These are phyloP conservation scores for Microtus ochrogaster DNA, from an alignment of 2,113 vertebrate species.

Conservation along the genomic window DNA sequence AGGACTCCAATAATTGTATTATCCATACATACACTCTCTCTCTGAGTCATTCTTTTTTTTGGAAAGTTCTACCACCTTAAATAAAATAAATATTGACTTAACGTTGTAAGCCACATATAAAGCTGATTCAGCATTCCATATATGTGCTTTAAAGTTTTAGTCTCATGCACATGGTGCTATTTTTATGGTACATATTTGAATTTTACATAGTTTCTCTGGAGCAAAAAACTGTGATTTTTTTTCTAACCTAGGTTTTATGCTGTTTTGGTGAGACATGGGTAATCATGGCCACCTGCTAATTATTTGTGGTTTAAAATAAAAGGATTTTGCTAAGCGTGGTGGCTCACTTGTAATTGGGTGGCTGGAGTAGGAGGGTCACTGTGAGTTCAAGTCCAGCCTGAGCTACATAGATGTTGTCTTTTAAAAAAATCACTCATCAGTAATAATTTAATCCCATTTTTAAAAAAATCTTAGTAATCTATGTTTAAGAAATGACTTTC, in stretches of 20 bases:
- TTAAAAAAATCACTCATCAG: background rate
- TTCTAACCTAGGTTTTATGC: slow-evolving; percentile 93
- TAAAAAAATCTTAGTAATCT: background rate
- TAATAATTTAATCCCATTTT: background rate
- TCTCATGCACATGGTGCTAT: slow-evolving; percentile 86
- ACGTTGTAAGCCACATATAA: slow-evolving; percentile 86
- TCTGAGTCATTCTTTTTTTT: slow-evolving; percentile 65
- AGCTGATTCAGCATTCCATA: slow-evolving; percentile 84
- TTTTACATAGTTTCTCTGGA: slow-evolving; percentile 82
- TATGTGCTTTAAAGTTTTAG: slow-evolving; percentile 81
- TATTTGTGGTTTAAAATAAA: slow-evolving; percentile 93
- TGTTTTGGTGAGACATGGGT: slow-evolving; percentile 92
- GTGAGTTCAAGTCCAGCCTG: background rate
- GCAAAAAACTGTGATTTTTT: slow-evolving; percentile 95
- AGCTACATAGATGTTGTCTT: background rate
- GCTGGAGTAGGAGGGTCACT: background rate
- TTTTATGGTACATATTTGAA: slow-evolving; percentile 87
- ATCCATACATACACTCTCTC: background rate
- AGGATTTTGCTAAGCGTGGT: slow-evolving; percentile 69
- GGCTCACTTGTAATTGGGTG: background rate
- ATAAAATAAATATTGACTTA: slow-evolving; percentile 84
- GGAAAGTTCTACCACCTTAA: slow-evolving; percentile 81
- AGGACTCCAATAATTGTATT: slow-evolving; percentile 93
- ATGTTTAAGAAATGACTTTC: background rate
- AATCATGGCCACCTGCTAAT: slow-evolving; percentile 90